phyloP scores from a whole-genome alignment of 2,888 invertebrate genomes.

The Epirrhoe alternata region DNA sequence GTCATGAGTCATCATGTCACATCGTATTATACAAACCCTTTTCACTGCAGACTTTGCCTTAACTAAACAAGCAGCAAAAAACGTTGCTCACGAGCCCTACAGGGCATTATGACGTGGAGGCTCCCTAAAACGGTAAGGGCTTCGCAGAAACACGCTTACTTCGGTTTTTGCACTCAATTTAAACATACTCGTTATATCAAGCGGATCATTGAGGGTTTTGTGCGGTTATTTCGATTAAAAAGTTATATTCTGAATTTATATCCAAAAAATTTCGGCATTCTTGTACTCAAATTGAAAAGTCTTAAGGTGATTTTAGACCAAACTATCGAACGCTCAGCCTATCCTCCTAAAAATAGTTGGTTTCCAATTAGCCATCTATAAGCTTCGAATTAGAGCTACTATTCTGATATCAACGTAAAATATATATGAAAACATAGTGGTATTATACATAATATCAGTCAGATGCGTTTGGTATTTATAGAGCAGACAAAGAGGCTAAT shows the following conservation, averaged over 20 bases:
- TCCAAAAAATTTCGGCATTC: neutral
- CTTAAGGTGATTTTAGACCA: too few relatives aligned
- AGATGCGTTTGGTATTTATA: slow-evolving; percentile 18
- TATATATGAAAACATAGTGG: neutral
- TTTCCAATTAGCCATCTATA: neutral
- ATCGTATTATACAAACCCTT: slow-evolving; percentile 1
- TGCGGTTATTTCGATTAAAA: slow-evolving; percentile 20
- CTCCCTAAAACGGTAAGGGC: slow-evolving; percentile 55
- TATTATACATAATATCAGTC: slow-evolving; percentile 9
- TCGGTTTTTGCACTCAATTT: slow-evolving; percentile 46
- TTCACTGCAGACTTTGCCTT: slow-evolving; percentile 47
- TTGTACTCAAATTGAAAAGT: neutral
- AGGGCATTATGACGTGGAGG: slow-evolving; percentile 50
- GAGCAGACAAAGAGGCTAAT: slow-evolving; percentile 19
- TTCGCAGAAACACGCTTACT: slow-evolving; percentile 48
- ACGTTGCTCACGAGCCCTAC: slow-evolving; percentile 40
- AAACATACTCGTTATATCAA: slow-evolving; percentile 41
- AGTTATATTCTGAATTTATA: neutral
- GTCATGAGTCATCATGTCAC: neutral
- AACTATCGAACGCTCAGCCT: neutral
- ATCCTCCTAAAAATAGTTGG: neutral
- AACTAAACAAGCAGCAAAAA: slow-evolving; percentile 49
- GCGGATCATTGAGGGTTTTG: slow-evolving; percentile 32
- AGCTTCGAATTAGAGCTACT: neutral
- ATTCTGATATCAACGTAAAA: neutral